A percentile compares a stretch with the other conserved stretches of the same genome.
phyloP scores from a whole-genome alignment of 2,797 vertebrate genomes.

The Hyperoplus immaculatus region DNA sequence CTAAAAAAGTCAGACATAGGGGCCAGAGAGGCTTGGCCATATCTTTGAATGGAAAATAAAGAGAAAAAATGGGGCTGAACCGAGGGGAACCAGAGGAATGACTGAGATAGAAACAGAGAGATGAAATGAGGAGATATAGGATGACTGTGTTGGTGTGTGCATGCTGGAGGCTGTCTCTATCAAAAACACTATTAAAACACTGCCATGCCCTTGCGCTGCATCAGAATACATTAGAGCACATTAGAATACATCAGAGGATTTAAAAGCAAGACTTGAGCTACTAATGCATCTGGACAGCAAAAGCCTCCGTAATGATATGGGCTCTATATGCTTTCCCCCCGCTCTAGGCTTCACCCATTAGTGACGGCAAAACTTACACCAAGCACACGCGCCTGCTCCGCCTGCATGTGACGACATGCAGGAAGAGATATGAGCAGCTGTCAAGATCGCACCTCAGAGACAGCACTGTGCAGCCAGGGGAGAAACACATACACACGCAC shows the following conservation, averaged over 20 bases:
- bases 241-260: constrained; percentile 84
- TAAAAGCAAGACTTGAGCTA: constrained; percentile 76
- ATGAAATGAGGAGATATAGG: constrained; percentile 43
- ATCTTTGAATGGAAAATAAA: constrained; percentile 55
- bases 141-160: constrained; percentile 52
- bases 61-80: constrained; percentile 23
- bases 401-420: constrained; percentile 51
- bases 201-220: constrained; percentile 66
- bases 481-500: constrained; percentile 27
- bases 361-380: constrained; percentile 19
- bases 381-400: constrained; percentile 26
- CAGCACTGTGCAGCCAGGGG: constrained; percentile 34
- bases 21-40: constrained; percentile 26
- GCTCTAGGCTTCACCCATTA: constrained; percentile 8
- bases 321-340: constrained; percentile 31
- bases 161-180: constrained; percentile 72
- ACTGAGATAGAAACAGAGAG: constrained; percentile 41
- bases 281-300: constrained; percentile 79
- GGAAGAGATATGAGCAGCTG: constrained; percentile 65
- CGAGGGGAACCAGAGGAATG: constrained; percentile 25
- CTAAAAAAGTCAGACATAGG: constrained; percentile 52
- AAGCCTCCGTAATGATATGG: constrained; percentile 69
- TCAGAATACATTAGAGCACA: constrained; percentile 84
- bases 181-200: constrained; percentile 80
- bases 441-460: constrained; percentile 51